Base-by-base conservation (phyloP, 2,888 invertebrate genomes). In the Drosophila mercatorum region DNA sequence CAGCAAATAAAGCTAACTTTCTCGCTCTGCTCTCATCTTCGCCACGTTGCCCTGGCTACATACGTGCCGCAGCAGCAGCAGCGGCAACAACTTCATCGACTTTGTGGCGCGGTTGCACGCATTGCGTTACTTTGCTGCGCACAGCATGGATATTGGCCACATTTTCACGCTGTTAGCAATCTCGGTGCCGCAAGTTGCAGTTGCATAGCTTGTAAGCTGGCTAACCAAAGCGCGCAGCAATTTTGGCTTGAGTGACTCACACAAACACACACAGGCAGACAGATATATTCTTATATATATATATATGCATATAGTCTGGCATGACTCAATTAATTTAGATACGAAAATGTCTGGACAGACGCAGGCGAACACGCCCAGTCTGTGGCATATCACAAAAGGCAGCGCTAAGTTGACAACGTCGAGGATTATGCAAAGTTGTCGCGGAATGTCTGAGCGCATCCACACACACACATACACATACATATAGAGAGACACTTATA, bases 251-350 rank as follows among this genome's bases (percentile, higher is more conserved):
- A 73, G 78, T 83, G 84, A 75, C 64, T 83, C 79, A 81, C 14
- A 58, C 40, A 55, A 14, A 22, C 8, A 49, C n/a, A 46, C 6
- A 51, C 4, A 28, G 3, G 3, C 28, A 28, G 28, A 28, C 28
- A 28, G 28, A 28, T 3, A 28, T 2, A 36, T 41, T n/a, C 3
- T 55, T 8, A 11, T 46, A 34, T 49, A 2, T 22, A 38, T 56
- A 26, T 12, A 11, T 43, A 17, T 28, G n/a, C 31, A 7, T 31
- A 17, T 28, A 60, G 74, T 68, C 68, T 70, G 86, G 66, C 83
- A 72, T 83, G 83, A 88, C 80, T 83, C 83, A 83, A 88, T 80
- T 82, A 88, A 84, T 82, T 88, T 68, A 66, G 85, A 65, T 75
- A 67, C 83, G 51, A 72, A 77, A 80, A 58, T 70, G 83, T 88